Conservation (phyloP, 2,113 vertebrate genomes). For the Dendropsophus ebraccatus region DNA sequence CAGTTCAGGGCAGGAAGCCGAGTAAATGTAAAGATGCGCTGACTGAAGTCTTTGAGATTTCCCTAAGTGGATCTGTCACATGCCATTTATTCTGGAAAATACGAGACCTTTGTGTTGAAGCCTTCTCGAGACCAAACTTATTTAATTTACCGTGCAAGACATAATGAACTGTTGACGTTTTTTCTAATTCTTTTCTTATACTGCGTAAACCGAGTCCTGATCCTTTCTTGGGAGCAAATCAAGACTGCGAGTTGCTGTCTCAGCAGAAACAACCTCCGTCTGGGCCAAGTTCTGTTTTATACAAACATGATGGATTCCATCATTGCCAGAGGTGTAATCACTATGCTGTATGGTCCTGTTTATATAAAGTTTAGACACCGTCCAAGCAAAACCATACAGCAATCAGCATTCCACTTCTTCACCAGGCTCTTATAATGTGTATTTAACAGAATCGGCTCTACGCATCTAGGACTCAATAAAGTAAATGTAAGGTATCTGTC, state of each 20-base stretch:
- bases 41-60: conserved; percentile 28
- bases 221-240: conserved; percentile 10
- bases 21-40: neutral
- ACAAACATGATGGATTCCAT: conserved; percentile 31
- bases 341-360: conserved; percentile 9
- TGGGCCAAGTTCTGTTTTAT: conserved; percentile 25
- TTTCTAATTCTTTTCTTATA: conserved; percentile 31
- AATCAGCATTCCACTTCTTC: conserved; percentile 16
- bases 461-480: neutral
- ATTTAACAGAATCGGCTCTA: neutral
- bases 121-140: neutral
- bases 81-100: neutral
- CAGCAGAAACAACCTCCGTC: conserved; percentile 37
- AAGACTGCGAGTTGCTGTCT: conserved; percentile 26
- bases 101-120: neutral
- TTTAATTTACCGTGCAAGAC: conserved; percentile 32
- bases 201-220: conserved; percentile 26
- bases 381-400: conserved; percentile 29
- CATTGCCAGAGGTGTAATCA: conserved; percentile 23
- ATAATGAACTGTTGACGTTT: conserved; percentile 41
- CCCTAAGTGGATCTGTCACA: conserved; percentile 34
- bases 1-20: neutral
- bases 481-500: conserved; percentile 3
- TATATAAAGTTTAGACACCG: conserved; percentile 20
- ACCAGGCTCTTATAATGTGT: neutral